phyloP scores from a whole-genome alignment of 2,888 invertebrate species.

The Caenorhabditis sinica region DNA sequence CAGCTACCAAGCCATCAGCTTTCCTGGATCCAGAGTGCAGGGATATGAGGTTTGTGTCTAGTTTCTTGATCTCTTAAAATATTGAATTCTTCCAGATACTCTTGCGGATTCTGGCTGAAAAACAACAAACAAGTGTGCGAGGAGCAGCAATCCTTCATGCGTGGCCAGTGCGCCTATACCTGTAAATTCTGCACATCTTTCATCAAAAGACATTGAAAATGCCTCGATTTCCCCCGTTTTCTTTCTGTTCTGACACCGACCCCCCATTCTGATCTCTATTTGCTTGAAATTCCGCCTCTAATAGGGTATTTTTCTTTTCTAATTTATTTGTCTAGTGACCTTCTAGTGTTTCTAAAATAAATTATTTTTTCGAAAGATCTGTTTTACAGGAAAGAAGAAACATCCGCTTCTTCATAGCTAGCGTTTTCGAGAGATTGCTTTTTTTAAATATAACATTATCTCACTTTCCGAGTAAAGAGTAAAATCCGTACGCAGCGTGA shows the following conservation, averaged over 20 bases:
- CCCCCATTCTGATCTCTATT: constrained; percentile 35
- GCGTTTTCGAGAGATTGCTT: too few relatives aligned
- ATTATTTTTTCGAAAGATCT: not conserved
- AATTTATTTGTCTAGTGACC: constrained; percentile 23
- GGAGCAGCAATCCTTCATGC: constrained; percentile 80
- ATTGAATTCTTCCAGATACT: constrained; percentile 76
- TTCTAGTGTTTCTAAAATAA: constrained; percentile 12
- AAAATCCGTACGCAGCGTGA: too few relatives aligned
- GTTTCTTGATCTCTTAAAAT: too few relatives aligned
- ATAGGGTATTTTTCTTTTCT: constrained; percentile 29
- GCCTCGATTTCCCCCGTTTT: not conserved
- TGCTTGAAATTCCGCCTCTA: constrained; percentile 12
- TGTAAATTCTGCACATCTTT: constrained; percentile 76
- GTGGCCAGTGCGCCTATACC: constrained; percentile 79
- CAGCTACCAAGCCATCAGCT: constrained; percentile 70
- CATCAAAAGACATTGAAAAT: constrained; percentile 59
- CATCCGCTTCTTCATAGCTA: too few relatives aligned
- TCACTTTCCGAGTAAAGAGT: too few relatives aligned
- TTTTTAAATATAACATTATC: too few relatives aligned
- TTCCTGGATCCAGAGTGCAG: constrained; percentile 73
- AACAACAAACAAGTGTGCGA: constrained; percentile 77
- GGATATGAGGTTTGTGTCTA: constrained; percentile 66
- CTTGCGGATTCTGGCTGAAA: constrained; percentile 81
- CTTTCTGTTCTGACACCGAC: constrained; percentile 4
- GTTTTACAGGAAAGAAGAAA: too few relatives aligned